Evolutionary conservation across 2,797 vertebrate genomes (phyloP), one percentile per base, ranked within the genome.

Genomic region (Hafferia zeledoni): DNA sequence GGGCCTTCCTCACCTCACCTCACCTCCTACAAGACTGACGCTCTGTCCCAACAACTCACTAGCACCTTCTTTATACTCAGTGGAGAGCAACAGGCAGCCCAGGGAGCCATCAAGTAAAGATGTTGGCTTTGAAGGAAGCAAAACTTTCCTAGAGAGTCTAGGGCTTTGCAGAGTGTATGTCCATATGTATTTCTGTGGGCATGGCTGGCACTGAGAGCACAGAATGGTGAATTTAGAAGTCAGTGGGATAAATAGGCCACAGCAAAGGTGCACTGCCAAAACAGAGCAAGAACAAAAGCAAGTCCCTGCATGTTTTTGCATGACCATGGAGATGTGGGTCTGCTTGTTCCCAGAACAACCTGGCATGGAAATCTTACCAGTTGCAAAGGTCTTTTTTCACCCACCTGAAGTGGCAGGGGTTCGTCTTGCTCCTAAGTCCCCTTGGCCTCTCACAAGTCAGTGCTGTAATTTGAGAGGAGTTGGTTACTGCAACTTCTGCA

Each of bases 401-500:
- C 44, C 31, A 33, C 14, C 46, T 61, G 27, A 53, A 68, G 70
- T 5, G 9, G 10, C 13, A 70, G 52, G 43, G 22, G n/a, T n/a
- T 13, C 1, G 0, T 49, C 53, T 33, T 10, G 3, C 10, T n/a
- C 57, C 13, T 49, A 47, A 60, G 57, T 31, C 17, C 27, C 41
- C 16, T 43, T 30, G 78, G 46, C 47, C 60, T 37, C 50, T 12
- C 5, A 2, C 20, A 31, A 81, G 44, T 8, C 81, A 59, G 46
- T 1, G 1, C 1, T 13, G 39, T 23, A 37, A 16, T 50, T 0
- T 22, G 77, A 79, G 55, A 65, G 35, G 27, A 30, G 24, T 0
- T 81, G 7, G 18, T 22, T n/a, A 30, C 39, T n/a, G 31, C 43
- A 59, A 20, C 28, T 8, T 4, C 41, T 70, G 65, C 57, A 20